Percentiles rank a stretch among this genome's conserved stretches.
Evolutionary conservation across 2,888 invertebrate species (phyloP).

Genomic region (Carabus problematicus): DNA sequence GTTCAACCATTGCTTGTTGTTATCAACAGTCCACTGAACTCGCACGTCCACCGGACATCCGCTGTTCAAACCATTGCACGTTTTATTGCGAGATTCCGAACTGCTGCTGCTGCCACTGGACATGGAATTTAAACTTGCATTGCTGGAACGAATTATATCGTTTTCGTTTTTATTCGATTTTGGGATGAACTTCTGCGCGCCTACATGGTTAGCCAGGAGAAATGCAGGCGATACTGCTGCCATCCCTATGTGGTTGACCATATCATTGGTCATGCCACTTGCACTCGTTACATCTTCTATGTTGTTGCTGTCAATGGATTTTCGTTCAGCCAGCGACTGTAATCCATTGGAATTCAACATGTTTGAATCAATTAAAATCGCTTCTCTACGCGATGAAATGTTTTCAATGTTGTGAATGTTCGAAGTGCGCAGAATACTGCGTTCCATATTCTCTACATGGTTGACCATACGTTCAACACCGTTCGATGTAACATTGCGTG

Average conservation of each 20-base stretch:
- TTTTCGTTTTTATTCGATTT: constrained; percentile 48
- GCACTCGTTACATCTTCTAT: constrained; percentile 31
- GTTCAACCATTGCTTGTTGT: constrained; percentile 54
- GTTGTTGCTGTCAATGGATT: constrained; percentile 30
- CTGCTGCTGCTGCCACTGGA: constrained; percentile 62
- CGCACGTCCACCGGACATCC: constrained; percentile 25
- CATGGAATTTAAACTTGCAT: constrained; percentile 65
- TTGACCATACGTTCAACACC: constrained; percentile 16
- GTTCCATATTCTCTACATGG: constrained; percentile 31
- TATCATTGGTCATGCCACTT: constrained; percentile 28
- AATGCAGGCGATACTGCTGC: constrained; percentile 53
- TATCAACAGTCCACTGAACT: constrained; percentile 51
- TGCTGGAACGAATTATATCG: constrained; percentile 61
- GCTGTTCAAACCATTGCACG: constrained; percentile 31
- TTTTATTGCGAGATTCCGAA: constrained; percentile 56
- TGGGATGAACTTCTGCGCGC: constrained; percentile 37
- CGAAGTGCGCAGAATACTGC: constrained; percentile 36
- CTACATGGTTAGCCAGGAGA: constrained; percentile 52
- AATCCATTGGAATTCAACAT: constrained; percentile 42
- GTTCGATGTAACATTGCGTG: constrained; percentile 16
- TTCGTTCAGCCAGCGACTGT: constrained; percentile 25
- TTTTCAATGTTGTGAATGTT: constrained; percentile 39
- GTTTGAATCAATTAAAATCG: constrained; percentile 44
- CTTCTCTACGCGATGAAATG: constrained; percentile 39
- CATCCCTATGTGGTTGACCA: constrained; percentile 50